Base-by-base conservation (phyloP, 2,113 vertebrate species). In the Callithrix jacchus region DNA sequence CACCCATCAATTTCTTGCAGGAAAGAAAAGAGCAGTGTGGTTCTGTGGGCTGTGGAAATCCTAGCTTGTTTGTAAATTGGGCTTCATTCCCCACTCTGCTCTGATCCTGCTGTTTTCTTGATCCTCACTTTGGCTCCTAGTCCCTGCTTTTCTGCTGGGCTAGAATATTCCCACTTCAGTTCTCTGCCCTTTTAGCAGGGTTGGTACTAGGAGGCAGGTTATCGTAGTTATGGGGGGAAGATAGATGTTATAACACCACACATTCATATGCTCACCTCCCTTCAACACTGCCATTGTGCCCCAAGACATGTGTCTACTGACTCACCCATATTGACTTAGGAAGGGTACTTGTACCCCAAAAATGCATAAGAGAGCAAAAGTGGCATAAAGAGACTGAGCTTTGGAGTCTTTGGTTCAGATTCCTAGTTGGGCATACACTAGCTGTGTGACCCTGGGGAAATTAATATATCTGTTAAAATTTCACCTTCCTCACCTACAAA, bases 1-100 rank as follows among this genome's bases (percentile, higher is more conserved):
- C 4, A 2, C 61, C 42, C 12, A 1, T 1, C 58, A 1, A 61
- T 0, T 32, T 16, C 8, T 54, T 8, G 5, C 17, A 3, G 0
- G 16, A 10, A 14, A 45, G 3, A 35, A 20, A 76, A 7, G 9
- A 35, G 30, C 23, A 3, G 27, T 32, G 20, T 54, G 73, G 66
- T 30, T 8, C 32, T 21, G 40, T 5, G 3, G 23, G 11, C 35
- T 56, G 10, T 10, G 20, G 37, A 14, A 14, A 54, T n/a, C 16
- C 4, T 11, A 42, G n/a, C 54, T 3, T 37, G 13, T 25, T n/a
- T 30, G 4, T 16, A 1, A 3, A 4, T 21, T 0, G 0, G 8
- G 32, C 32, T 4, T 21, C 42, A 23, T 13, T 64, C 47, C 40
- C 3, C 18, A 27, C 12, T 85, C 25, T 27, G 23, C 81, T 86